These are phyloP conservation scores for Tetropium fuscum DNA, from an alignment of 2,888 invertebrate genomes.

Conservation along the genomic window DNA sequence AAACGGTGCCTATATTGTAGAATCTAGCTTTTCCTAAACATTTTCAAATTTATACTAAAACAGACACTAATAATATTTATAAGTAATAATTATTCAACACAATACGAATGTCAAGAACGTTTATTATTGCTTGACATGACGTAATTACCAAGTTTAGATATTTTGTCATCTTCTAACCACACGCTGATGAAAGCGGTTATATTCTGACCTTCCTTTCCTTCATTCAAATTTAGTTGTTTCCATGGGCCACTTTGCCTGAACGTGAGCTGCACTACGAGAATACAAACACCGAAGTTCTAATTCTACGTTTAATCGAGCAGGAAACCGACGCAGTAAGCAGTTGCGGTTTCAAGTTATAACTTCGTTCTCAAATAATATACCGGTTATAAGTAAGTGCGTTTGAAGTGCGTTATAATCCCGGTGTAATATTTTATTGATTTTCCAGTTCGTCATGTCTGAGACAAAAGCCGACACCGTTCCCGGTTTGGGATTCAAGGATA, in stretches of 20 bases:
- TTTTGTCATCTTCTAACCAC: conserved; percentile 48
- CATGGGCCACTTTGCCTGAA: conserved; percentile 36
- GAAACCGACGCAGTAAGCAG: conserved; percentile 28
- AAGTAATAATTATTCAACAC: conserved; percentile 17
- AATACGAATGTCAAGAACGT: conserved; percentile 30
- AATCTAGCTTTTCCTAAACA: background rate
- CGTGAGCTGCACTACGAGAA: conserved; percentile 17
- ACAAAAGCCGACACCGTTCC: conserved; percentile 72
- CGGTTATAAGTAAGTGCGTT: conserved; percentile 13
- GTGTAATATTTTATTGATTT: conserved; percentile 9
- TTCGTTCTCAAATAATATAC: conserved; percentile 22
- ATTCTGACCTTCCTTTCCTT: conserved; percentile 34
- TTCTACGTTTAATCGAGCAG: conserved; percentile 33
- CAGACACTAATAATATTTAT: background rate
- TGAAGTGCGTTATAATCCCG: background rate
- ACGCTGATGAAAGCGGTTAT: conserved; percentile 34
- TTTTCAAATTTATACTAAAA: conserved; percentile 3
- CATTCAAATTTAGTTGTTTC: conserved; percentile 38
- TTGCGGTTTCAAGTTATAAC: conserved; percentile 42
- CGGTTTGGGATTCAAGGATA: conserved; percentile 83
- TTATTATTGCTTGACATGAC: conserved; percentile 43
- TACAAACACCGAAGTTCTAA: conserved; percentile 41
- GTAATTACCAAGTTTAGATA: conserved; percentile 53
- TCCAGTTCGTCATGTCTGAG: conserved; percentile 62
- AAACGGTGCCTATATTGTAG: background rate